Evolutionary conservation across 2,113 vertebrate genomes (phyloP).

Genomic region (Rhinolophus ferrumequinum): DNA sequence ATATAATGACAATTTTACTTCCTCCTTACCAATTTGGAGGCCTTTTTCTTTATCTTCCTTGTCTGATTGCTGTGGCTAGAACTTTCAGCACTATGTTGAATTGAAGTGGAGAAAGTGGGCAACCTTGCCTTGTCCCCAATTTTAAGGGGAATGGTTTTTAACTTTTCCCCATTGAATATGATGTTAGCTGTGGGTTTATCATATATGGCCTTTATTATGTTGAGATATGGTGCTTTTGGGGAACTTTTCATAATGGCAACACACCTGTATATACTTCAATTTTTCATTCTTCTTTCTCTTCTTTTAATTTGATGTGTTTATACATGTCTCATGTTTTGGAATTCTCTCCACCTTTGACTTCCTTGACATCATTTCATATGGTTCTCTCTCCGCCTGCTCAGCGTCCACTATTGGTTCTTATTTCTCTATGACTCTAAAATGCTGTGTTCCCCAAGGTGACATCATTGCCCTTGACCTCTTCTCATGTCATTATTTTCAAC

Average conservation of each 20-base stretch:
- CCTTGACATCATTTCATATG: neutral
- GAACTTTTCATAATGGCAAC: neutral
- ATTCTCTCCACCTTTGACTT: neutral
- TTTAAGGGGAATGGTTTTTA: too few relatives aligned
- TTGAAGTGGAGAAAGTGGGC: too few relatives aligned
- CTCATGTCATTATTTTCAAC: neutral
- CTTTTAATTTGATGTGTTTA: neutral
- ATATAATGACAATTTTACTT: too few relatives aligned
- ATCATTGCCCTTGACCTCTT: neutral
- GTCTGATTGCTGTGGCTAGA: too few relatives aligned
- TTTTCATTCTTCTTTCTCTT: neutral
- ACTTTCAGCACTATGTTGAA: too few relatives aligned
- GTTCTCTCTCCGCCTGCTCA: neutral
- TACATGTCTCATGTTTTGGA: neutral
- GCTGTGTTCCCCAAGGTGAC: neutral
- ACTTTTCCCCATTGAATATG: too few relatives aligned
- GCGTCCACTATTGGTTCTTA: neutral
- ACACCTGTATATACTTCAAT: neutral
- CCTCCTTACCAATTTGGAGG: too few relatives aligned
- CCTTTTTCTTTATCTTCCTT: too few relatives aligned
- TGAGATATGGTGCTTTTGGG: neutral
- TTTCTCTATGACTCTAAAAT: neutral
- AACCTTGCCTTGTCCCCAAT: too few relatives aligned
- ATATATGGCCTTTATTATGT: too few relatives aligned
- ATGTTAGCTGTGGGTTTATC: too few relatives aligned